phyloP scores from a whole-genome alignment of 2,113 vertebrate genomes.

The Istiophorus platypterus region DNA sequence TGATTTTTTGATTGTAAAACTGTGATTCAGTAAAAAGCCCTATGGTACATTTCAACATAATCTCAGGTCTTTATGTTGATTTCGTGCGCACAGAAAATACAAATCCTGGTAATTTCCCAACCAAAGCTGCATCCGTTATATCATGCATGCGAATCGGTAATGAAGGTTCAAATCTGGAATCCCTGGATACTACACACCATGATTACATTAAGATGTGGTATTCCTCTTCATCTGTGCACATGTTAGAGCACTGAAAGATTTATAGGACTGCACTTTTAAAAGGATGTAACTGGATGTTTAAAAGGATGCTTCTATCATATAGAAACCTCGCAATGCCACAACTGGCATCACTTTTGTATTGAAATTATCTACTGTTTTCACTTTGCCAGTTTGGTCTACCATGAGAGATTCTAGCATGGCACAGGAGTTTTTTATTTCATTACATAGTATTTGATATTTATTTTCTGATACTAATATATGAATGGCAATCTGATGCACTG shows the following conservation, averaged over 20 bases:
- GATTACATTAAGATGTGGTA: slow-evolving; percentile 51
- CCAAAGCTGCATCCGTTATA: neutral
- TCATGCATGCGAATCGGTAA: slow-evolving; percentile 32
- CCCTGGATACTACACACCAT: slow-evolving; percentile 6
- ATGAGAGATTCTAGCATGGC: neutral
- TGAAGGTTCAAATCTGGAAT: slow-evolving; percentile 25
- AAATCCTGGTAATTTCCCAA: slow-evolving; percentile 1
- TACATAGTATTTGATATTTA: neutral
- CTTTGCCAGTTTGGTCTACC: neutral
- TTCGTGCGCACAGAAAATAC: slow-evolving; percentile 11
- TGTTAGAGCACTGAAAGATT: slow-evolving; percentile 31
- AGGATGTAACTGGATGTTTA: slow-evolving; percentile 4
- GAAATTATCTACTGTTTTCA: neutral
- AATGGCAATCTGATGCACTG: neutral
- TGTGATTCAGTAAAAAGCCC: neutral
- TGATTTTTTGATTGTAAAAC: neutral
- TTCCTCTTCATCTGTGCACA: slow-evolving; percentile 37
- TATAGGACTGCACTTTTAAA: slow-evolving; percentile 15
- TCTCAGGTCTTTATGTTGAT: neutral
- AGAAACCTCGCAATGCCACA: slow-evolving; percentile 8
- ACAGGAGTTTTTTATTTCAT: neutral
- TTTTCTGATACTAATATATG: neutral
- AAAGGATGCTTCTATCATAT: neutral
- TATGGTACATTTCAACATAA: too few species aligned
- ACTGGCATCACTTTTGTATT: neutral